Base-by-base conservation (phyloP, 2,797 vertebrate genomes). In the Muscicapa comitata region DNA sequence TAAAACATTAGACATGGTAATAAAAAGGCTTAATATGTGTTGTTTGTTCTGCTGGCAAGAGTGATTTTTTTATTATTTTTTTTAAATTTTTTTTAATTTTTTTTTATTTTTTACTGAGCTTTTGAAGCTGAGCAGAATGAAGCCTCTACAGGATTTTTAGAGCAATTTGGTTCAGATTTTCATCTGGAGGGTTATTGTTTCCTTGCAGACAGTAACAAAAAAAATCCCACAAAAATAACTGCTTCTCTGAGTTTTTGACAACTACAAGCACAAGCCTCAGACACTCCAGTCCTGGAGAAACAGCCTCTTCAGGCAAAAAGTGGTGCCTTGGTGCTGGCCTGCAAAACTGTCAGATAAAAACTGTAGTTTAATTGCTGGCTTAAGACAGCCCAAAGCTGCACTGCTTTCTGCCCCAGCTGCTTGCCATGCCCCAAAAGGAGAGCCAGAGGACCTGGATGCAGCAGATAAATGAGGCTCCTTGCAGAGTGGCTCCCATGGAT, bases 1-100 rank as follows among this genome's bases (percentile, higher is more conserved):
- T 91, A 96, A 96, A 97, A 91, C 58, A 83, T 96, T 91, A 93
- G 81, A 83, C 75, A 83, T n/a, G 68, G 84, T 94, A 86, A 93
- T 93, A 94, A 96, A 96, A 91, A 78, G 50, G 62, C 68, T 78
- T 90, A 94, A 93, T 89, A 88, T 16, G 25, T 92, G 88, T 10
- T 93, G 62, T 67, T 87, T 92, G 61, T 92, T 96, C 91, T 93
- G 65, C 84, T 78, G 87, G 75, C 50, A 90, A 78, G 29, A 58
- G 58, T 40, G 68, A 13, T 51, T 71, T 67, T 57, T 59, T 37
- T 24, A 21, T 13, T 6, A 38, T n/a, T 61, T 75, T 71, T 78
- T 33, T 88, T 75, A 92, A 37, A 9, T 57, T 59, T 63, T 37
- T 24, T 24, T 13, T 6, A 12, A 35, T 9, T 11, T 37, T 38